Conservation (phyloP, 2,888 invertebrate genomes). For the Phragmatobia fuliginosa region DNA sequence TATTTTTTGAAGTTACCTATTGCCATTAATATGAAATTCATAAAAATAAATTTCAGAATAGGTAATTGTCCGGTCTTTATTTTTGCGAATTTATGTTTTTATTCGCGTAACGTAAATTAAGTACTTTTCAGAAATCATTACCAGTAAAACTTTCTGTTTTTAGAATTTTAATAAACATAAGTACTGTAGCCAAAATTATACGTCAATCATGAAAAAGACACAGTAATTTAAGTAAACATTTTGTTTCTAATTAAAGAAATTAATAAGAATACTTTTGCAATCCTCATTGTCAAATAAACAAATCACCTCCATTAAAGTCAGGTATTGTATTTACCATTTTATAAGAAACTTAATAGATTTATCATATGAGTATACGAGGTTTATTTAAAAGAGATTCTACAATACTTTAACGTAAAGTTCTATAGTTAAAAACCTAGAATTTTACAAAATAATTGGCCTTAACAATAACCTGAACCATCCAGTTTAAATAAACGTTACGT, state of each 20-base stretch:
- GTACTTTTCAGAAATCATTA: neutral
- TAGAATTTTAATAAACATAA: neutral
- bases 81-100: neutral
- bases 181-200: neutral
- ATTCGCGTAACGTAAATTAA: neutral
- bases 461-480: neutral
- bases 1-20: slow-evolving; percentile 20
- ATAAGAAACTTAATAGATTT: neutral
- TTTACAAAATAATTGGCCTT: neutral
- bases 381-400: neutral
- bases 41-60: slow-evolving; percentile 7
- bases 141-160: neutral
- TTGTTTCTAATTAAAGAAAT: neutral
- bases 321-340: too few relatives aligned
- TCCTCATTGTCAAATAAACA: neutral
- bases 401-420: neutral
- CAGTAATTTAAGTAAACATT: neutral
- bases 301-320: too few relatives aligned
- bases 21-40: slow-evolving; percentile 16
- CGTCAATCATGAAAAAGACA: neutral
- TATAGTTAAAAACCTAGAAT: neutral
- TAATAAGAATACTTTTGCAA: neutral
- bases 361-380: neutral
- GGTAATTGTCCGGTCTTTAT: too few relatives aligned
- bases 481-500: neutral